These are phyloP conservation scores for Ophioninae sp. DNA, from an alignment of 2,888 invertebrate species.

Conservation along the genomic window DNA sequence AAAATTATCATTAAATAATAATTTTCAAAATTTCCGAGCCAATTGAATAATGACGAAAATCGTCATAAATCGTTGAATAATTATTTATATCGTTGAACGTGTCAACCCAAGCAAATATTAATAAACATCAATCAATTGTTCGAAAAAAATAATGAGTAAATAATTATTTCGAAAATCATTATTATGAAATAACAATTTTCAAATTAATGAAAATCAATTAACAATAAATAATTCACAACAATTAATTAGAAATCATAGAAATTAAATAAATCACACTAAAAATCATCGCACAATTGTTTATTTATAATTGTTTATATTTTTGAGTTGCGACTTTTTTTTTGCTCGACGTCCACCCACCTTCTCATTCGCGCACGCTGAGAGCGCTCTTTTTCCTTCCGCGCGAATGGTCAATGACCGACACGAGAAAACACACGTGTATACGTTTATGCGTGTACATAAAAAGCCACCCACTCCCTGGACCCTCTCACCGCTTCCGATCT, in stretches of 20 bases:
- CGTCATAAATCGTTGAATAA: too few species aligned
- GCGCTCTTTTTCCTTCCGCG: neutral
- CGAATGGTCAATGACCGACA: conserved; percentile 4
- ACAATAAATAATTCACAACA: neutral
- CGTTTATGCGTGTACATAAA: neutral
- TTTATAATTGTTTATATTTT: too few species aligned
- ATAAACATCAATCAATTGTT: neutral
- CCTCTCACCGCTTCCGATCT: neutral
- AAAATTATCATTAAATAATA: neutral
- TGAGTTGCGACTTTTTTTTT: too few species aligned
- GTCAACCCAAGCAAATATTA: neutral
- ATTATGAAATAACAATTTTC: neutral
- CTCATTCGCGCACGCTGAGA: neutral
- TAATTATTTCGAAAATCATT: neutral
- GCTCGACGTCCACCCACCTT: neutral
- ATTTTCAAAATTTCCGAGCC: neutral
- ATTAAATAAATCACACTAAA: too few species aligned
- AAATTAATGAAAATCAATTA: neutral
- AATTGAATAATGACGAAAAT: neutral
- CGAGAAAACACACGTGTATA: neutral
- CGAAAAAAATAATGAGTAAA: neutral
- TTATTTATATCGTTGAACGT: neutral
- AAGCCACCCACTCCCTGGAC: neutral
- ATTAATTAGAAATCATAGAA: neutral
- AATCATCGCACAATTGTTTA: too few species aligned